Evolutionary conservation across 2,113 vertebrate genomes (phyloP).

Genomic region (Phoxinus phoxinus): DNA sequence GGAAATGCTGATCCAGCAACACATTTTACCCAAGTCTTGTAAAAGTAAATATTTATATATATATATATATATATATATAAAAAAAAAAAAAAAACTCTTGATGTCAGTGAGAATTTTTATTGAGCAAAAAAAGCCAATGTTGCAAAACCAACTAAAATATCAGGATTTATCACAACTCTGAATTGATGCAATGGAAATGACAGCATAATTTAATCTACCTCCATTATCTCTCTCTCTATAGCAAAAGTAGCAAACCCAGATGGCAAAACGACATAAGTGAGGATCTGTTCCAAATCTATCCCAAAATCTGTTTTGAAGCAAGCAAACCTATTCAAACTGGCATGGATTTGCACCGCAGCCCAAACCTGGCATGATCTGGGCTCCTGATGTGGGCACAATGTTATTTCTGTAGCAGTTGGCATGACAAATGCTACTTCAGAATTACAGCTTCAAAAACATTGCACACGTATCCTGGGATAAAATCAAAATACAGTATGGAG

Average conservation of each 20-base stretch:
- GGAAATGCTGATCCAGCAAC: not conserved
- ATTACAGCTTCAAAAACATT: constrained; percentile 1
- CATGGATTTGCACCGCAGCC: constrained; percentile 1
- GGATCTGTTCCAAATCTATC: constrained; percentile 28
- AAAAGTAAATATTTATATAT: not conserved
- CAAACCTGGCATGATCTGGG: not conserved
- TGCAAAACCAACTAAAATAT: not conserved
- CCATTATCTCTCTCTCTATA: not conserved
- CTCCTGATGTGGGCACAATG: not conserved
- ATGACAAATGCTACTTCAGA: constrained; percentile 7
- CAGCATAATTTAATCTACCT: not conserved
- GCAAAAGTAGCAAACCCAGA: constrained; percentile 8
- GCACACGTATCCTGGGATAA: not conserved
- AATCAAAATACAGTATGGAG: not conserved
- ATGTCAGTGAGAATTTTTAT: not conserved
- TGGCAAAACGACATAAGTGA: constrained; percentile 31
- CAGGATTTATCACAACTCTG: not conserved
- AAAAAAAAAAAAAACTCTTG: not conserved
- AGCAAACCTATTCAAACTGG: constrained; percentile 19
- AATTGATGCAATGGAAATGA: not conserved
- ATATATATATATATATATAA: not conserved
- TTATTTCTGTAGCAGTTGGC: constrained; percentile 26
- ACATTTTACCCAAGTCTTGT: not conserved
- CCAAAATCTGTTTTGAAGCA: constrained; percentile 21
- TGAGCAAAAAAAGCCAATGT: not conserved